A percentile compares a stretch with the other conserved stretches of the same genome.
phyloP scores from a whole-genome alignment of 2,113 vertebrate species.

The Myotis brandtii region DNA sequence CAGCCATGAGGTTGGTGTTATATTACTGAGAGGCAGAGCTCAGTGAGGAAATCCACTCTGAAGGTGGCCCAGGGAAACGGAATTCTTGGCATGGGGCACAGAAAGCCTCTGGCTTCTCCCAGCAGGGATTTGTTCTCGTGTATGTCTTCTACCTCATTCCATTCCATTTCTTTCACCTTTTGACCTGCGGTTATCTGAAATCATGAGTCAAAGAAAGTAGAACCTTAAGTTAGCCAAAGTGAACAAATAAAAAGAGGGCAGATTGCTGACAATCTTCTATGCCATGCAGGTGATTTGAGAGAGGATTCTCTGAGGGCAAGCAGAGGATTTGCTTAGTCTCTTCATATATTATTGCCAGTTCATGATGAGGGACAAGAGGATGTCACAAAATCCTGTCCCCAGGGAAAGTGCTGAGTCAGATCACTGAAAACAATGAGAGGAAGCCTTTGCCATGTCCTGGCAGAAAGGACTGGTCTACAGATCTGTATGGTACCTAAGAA shows the following conservation, averaged over 20 bases:
- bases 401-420: not conserved
- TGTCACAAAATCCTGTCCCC: not conserved
- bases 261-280: not conserved
- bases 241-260: not conserved
- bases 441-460: not conserved
- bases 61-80: not conserved
- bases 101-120: not conserved
- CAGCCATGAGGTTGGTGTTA: not conserved
- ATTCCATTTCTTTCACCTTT: not conserved
- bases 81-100: not conserved
- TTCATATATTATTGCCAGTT: not conserved
- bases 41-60: conserved; percentile 35
- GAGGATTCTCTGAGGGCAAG: not conserved
- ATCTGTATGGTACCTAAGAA: not conserved
- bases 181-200: not conserved
- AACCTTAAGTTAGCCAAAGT: not conserved
- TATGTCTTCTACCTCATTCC: not conserved
- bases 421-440: not conserved
- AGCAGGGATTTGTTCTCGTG: not conserved
- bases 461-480: not conserved
- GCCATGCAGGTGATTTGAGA: not conserved
- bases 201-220: not conserved
- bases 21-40: not conserved
- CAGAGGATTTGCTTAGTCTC: not conserved
- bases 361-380: not conserved